Percentiles rank a stretch among this genome's conserved stretches.
phyloP scores from a whole-genome alignment of 2,888 invertebrate genomes.

The Pammene fasciana region DNA sequence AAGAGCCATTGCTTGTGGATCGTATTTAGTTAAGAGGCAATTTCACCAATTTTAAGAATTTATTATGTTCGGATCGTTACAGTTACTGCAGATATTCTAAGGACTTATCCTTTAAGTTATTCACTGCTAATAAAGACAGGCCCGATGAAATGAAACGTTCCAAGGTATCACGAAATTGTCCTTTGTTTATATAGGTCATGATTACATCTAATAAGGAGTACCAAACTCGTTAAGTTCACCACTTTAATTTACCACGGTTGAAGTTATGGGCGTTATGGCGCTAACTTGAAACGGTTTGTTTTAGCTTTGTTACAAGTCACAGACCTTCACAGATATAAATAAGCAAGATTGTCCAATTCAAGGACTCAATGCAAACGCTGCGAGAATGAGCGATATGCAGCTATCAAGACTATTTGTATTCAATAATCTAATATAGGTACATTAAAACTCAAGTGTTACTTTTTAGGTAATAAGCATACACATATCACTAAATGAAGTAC shows the following conservation, averaged over 20 bases:
- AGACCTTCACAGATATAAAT: conserved; percentile 10
- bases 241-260: conserved; percentile 20
- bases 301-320: conserved; percentile 5
- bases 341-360: background rate
- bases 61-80: background rate
- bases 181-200: background rate
- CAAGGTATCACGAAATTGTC: background rate
- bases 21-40: conserved; percentile 1
- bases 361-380: background rate
- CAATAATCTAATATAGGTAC: too few species aligned
- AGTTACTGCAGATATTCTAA: background rate
- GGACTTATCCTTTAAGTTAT: background rate
- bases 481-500: too few species aligned
- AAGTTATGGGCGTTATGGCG: conserved; percentile 11
- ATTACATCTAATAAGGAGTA: conserved; percentile 15
- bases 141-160: background rate
- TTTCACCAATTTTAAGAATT: background rate
- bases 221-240: conserved; percentile 20
- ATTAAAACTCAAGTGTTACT: too few species aligned
- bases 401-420: too few species aligned
- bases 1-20: background rate
- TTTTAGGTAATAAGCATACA: too few species aligned
- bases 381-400: background rate
- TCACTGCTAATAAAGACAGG: background rate
- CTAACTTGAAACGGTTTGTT: background rate